Percentiles rank a stretch among this genome's conserved stretches.
Conservation (phyloP, 2,797 vertebrate species). For the Enteromius anoplus region DNA sequence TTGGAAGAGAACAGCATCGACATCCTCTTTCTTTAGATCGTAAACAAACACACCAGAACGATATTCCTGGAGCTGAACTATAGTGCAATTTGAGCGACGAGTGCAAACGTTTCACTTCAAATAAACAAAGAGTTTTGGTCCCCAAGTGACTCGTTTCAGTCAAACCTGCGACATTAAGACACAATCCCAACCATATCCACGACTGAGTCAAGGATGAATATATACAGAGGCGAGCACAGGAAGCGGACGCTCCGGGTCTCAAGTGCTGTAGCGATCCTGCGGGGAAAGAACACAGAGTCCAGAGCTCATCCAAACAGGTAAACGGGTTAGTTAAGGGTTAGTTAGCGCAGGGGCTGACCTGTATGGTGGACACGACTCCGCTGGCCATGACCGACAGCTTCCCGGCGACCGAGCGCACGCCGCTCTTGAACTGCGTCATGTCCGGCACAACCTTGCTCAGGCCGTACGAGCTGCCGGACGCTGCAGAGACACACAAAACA, state of each 20-base stretch:
- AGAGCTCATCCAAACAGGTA: neutral
- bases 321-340: neutral
- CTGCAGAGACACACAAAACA: neutral
- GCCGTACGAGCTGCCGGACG: conserved; percentile 76
- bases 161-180: neutral
- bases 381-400: conserved; percentile 95
- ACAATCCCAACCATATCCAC: neutral
- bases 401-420: conserved; percentile 90
- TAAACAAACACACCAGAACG: neutral
- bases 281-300: neutral
- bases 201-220: neutral
- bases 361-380: conserved; percentile 92
- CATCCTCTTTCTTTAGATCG: neutral
- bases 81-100: conserved; percentile 7
- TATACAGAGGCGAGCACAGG: neutral
- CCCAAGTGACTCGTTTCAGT: neutral
- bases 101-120: neutral
- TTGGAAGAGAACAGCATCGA: neutral
- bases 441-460: conserved; percentile 89
- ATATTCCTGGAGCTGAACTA: neutral
- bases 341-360: conserved; percentile 77
- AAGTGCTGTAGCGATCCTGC: conserved; percentile 80
- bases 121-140: neutral
- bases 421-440: conserved; percentile 92
- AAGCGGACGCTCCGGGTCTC: conserved; percentile 47